Percentiles rank a stretch among this genome's conserved stretches.
Conservation (phyloP, 2,888 invertebrate genomes). For the Himalopsyche kuldschensis region DNA sequence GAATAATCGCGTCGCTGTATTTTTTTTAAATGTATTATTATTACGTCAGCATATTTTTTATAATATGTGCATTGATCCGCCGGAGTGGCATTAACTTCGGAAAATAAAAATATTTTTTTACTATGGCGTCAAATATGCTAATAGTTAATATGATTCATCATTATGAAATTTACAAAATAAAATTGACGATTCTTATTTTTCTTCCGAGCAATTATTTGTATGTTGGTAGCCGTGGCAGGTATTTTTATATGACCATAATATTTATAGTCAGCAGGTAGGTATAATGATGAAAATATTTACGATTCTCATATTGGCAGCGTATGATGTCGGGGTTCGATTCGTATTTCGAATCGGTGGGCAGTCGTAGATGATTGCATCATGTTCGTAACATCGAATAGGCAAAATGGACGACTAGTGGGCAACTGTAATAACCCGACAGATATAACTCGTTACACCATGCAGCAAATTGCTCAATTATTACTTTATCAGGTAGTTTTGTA, state of each 20-base stretch:
- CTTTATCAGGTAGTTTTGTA: no score
- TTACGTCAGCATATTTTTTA: neutral
- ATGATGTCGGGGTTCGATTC: neutral
- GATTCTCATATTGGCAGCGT: neutral
- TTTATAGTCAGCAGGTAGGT: neutral
- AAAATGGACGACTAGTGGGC: no score
- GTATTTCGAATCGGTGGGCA: neutral
- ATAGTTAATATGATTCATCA: no score
- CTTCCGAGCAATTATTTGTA: neutral
- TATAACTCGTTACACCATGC: no score
- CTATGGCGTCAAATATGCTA: neutral
- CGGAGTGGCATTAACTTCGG: neutral
- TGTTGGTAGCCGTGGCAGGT: neutral
- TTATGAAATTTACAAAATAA: neutral
- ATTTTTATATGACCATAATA: neutral
- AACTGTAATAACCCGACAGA: no score
- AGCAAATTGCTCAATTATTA: no score
- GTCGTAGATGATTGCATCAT: neutral
- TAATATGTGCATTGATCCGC: neutral
- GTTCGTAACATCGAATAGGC: neutral
- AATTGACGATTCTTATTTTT: neutral
- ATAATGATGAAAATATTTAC: neutral
- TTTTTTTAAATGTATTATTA: neutral
- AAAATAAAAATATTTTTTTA: neutral
- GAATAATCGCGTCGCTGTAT: neutral